Conservation (phyloP, 2,113 vertebrate species). For the Phainopepla nitens region DNA sequence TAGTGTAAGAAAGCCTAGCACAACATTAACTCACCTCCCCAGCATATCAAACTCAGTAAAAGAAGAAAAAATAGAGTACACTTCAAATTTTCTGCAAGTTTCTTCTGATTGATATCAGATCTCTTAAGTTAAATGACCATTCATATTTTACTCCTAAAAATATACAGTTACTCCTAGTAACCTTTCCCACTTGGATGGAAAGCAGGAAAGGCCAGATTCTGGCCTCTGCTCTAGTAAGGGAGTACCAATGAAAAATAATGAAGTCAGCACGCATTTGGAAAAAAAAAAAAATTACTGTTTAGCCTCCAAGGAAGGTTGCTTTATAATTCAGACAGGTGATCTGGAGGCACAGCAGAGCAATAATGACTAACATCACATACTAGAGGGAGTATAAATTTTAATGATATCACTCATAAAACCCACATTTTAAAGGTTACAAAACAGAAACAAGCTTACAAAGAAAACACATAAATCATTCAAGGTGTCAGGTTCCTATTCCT, state of each 20-base stretch:
- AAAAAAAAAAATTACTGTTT: neutral
- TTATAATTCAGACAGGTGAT: slow-evolving; percentile 57
- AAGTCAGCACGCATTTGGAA: neutral
- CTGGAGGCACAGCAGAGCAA: slow-evolving; percentile 38
- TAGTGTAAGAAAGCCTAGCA: neutral
- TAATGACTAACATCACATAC: slow-evolving; percentile 62
- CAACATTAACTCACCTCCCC: neutral
- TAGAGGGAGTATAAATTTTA: slow-evolving; percentile 64
- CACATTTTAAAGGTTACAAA: slow-evolving; percentile 69
- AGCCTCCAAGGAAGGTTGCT: slow-evolving; percentile 25
- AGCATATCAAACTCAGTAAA: neutral
- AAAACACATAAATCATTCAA: slow-evolving; percentile 64
- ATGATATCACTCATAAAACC: slow-evolving; percentile 59
- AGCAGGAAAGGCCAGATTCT: slow-evolving; percentile 19
- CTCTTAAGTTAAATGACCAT: neutral
- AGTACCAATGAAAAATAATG: neutral
- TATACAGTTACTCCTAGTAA: neutral
- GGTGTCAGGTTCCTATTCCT: slow-evolving; percentile 30
- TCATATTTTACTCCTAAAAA: slow-evolving; percentile 45
- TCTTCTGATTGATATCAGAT: neutral
- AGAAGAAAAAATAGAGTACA: neutral
- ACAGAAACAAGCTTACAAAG: slow-evolving; percentile 64
- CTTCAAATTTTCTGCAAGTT: neutral
- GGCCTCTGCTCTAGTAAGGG: neutral
- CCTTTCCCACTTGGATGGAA: slow-evolving; percentile 30